phyloP scores from a whole-genome alignment of 92 coral and sea anemone species.

The Heteractis magnifica region DNA sequence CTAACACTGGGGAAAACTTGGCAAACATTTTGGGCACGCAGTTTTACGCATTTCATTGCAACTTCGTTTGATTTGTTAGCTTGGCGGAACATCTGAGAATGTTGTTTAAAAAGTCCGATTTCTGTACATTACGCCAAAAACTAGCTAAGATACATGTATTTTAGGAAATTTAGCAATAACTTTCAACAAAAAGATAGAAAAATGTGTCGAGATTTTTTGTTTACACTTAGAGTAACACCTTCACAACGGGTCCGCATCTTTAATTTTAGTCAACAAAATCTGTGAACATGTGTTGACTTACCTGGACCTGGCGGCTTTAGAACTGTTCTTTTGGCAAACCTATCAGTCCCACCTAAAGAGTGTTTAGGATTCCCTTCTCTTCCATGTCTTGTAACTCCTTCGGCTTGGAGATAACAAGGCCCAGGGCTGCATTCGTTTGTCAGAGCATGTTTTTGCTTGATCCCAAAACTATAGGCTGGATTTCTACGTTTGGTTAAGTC shows the following conservation, averaged over 20 bases:
- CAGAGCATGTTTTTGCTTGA: constrained; percentile 44
- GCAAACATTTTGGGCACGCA: no score
- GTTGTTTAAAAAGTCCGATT: no score
- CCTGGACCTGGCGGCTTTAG: constrained; percentile 65
- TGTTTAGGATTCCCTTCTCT: constrained; percentile 58
- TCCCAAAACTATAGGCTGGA: constrained; percentile 62
- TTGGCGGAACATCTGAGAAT: no score
- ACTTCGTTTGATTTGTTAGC: no score
- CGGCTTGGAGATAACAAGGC: constrained; percentile 38
- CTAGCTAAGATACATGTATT: no score
- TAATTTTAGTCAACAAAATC: not conserved
- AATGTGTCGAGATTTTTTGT: constrained; percentile 14
- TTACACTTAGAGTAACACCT: constrained; percentile 10
- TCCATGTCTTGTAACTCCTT: constrained; percentile 46
- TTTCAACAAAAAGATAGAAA: no score
- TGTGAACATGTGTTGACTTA: not conserved
- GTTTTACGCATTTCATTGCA: no score
- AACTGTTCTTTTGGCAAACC: constrained; percentile 38
- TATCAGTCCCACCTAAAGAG: constrained; percentile 57
- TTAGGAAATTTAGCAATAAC: no score
- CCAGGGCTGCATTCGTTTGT: constrained; percentile 70
- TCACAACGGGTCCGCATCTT: constrained; percentile 21
- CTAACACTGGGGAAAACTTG: no score
- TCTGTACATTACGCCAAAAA: no score
- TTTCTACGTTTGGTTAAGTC: constrained; percentile 48